These are phyloP conservation scores for Okapia johnstoni DNA, from an alignment of 2,113 vertebrate species.

Conservation along the genomic window DNA sequence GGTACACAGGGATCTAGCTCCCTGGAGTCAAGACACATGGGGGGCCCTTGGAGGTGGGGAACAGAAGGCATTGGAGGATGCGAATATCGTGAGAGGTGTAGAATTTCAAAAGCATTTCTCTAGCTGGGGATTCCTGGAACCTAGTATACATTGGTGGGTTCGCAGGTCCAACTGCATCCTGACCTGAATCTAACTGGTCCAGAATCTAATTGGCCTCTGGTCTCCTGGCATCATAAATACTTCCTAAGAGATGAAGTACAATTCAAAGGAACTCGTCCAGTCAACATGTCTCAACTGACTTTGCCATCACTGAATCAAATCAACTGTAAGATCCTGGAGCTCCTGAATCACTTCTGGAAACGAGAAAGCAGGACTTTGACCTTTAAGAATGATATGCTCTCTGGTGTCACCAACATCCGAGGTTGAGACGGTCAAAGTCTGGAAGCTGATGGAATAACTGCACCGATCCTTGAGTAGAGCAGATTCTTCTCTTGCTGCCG, in stretches of 20 bases:
- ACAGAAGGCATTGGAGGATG: not conserved
- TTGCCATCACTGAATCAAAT: slow-evolving; percentile 9
- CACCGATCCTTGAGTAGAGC: slow-evolving; percentile 32
- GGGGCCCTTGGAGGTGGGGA: not conserved
- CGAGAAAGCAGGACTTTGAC: not conserved
- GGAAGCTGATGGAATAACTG: not conserved
- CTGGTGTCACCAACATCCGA: not conserved
- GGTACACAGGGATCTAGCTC: not conserved
- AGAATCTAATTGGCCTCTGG: slow-evolving; percentile 18
- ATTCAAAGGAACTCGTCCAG: slow-evolving; percentile 34
- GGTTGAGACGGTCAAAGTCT: not conserved
- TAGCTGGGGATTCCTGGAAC: slow-evolving; percentile 11
- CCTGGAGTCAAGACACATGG: not conserved
- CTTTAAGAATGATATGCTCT: not conserved
- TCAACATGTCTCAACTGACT: not conserved
- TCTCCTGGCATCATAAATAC: not conserved
- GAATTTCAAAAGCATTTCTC: slow-evolving; percentile 44
- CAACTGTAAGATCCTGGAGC: not conserved
- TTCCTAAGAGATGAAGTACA: slow-evolving; percentile 40
- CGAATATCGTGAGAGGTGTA: not conserved
- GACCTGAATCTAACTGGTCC: not conserved
- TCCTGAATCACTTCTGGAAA: slow-evolving; percentile 11
- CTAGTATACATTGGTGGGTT: not conserved
- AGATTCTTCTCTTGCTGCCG: not conserved
- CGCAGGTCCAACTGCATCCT: not conserved